Evolutionary conservation across 2,113 vertebrate genomes (phyloP).

Genomic region (Psittacula cyanocephala): DNA sequence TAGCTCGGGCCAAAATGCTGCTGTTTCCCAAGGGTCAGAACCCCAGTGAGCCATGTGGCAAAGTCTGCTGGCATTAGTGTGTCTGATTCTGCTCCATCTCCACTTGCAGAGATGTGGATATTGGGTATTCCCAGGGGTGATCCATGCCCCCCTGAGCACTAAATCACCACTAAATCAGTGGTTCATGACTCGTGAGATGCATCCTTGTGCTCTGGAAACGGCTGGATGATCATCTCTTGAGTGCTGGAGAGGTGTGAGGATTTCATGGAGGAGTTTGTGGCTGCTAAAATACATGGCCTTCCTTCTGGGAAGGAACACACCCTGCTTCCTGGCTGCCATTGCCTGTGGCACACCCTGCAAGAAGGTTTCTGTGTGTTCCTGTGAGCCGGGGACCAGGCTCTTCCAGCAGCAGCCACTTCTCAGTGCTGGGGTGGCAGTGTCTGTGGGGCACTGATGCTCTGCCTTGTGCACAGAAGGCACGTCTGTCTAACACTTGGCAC

Average conservation of each 20-base stretch:
- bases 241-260: background rate
- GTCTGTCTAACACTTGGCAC: background rate
- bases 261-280: background rate
- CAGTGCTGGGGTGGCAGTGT: accelerated
- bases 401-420: background rate
- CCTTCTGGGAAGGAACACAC: background rate
- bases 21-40: background rate
- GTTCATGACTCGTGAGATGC: background rate
- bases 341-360: background rate
- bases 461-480: accelerated
- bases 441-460: accelerated
- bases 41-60: background rate
- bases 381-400: accelerated
- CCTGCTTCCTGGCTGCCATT: background rate
- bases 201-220: background rate
- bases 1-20: background rate
- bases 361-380: background rate
- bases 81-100: background rate
- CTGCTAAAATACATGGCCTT: background rate
- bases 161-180: accelerated
- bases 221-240: background rate
- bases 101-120: background rate
- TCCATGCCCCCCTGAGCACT: background rate
- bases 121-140: background rate
- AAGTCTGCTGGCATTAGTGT: background rate